Evolutionary conservation across 2,888 invertebrate species (phyloP), one percentile per base, ranked within the genome.

Genomic region (Volucella inflata): DNA sequence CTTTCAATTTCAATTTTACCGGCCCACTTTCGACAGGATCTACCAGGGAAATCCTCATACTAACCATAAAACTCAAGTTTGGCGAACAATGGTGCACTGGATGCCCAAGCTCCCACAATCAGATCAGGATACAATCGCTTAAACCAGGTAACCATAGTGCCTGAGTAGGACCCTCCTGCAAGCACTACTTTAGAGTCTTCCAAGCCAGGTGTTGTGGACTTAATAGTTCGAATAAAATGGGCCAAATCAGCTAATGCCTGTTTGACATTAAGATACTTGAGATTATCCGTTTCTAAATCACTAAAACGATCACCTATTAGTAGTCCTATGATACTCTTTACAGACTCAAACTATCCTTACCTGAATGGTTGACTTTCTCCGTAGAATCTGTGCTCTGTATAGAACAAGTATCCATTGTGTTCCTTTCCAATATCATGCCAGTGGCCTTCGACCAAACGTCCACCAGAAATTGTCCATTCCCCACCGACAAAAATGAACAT

Each of bases 331-430:
- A 6, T 21, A n/a, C n/a, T 10, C 0, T 11, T 42, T 17, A 30
- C 3, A n/a, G 10, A 42, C 30, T 12, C 2, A 14, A n/a, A 17
- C 0, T 10, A n/a, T n/a, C n/a, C n/a, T 93, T 91, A 97, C 96
- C 89, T 88, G 16, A 94, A 94, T 0, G 97, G 97, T 81, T 93
- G 93, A 87, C 96, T 96, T 71, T 94, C 89, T 0, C 97, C 97
- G 89, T 97, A 97, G 90, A 94, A 97, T 87, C 97, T 93, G 90
- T 97, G 97, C 89, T 97, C 97, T 0, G 96, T 94, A 87, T 95
- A 95, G 89, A 95, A 95, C 89, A 96, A 92, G 4, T 94, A 93
- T 0, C 95, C 97, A 1, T 93, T 91, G 85, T 95, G 93, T 21
- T 91, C 89, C 65, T 90, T 88, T 0, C 95, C 95, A 89, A 95